Conservation (phyloP, 2,888 invertebrate species). For the Aporophyla nigra region DNA sequence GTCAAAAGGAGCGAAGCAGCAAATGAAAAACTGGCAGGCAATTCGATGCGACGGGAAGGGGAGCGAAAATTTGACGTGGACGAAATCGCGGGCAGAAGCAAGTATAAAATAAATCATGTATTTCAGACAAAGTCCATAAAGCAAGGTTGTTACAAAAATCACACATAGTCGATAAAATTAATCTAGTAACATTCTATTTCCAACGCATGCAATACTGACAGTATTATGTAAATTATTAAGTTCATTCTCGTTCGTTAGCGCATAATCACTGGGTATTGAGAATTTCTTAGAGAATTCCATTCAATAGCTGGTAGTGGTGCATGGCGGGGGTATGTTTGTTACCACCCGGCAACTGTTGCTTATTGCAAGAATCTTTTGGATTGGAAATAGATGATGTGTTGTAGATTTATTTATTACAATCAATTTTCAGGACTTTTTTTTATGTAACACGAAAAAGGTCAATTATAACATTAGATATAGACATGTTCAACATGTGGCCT, state of each 20-base stretch:
- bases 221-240: background rate
- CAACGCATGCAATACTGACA: background rate
- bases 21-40: too few relatives aligned
- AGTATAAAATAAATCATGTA: background rate
- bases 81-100: too few relatives aligned
- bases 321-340: background rate
- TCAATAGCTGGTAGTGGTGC: background rate
- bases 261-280: background rate
- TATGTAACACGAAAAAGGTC: too few relatives aligned
- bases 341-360: background rate
- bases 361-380: background rate
- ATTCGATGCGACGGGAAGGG: too few relatives aligned
- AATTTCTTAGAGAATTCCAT: slow-evolving; percentile 14
- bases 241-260: background rate
- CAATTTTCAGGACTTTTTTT: background rate
- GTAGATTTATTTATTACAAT: background rate
- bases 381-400: background rate
- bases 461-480: too few relatives aligned
- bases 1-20: too few relatives aligned
- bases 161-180: too few relatives aligned
- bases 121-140: too few relatives aligned
- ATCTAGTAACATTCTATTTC: background rate
- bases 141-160: too few relatives aligned
- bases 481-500: too few relatives aligned
- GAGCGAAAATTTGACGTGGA: too few relatives aligned